A percentile compares a stretch with the other conserved stretches of the same genome.
phyloP scores from a whole-genome alignment of 1,140 invertebrate genomes.

The Eueides isabella region DNA sequence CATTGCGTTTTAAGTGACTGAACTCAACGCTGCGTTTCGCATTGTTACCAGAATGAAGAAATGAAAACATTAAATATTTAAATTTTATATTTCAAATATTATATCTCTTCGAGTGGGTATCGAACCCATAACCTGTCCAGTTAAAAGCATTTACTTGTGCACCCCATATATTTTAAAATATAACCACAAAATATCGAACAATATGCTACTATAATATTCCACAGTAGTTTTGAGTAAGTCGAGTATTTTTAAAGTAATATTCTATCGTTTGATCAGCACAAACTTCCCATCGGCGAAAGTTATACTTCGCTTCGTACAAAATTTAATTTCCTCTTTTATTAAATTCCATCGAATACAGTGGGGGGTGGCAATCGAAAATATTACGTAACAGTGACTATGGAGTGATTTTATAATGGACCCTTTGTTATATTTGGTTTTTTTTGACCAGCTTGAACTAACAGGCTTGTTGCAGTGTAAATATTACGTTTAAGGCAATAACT shows the following conservation, averaged over 20 bases:
- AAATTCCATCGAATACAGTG: slow-evolving; percentile 53
- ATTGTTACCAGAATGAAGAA: no score
- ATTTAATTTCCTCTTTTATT: slow-evolving; percentile 66
- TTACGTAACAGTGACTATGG: slow-evolving; percentile 51
- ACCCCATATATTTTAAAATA: background rate
- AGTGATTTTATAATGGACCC: slow-evolving; percentile 28
- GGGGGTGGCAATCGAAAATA: slow-evolving; percentile 63
- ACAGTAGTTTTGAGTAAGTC: slow-evolving; percentile 13
- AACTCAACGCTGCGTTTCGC: no score
- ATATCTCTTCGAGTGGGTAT: no score
- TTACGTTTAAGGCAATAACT: no score
- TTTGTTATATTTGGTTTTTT: background rate
- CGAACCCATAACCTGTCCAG: no score
- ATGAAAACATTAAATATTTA: no score
- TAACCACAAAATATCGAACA: background rate
- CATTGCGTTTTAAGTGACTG: no score
- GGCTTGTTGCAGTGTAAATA: no score
- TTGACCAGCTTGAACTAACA: background rate
- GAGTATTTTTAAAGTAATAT: slow-evolving; percentile 32
- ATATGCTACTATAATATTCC: background rate
- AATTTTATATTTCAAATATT: no score
- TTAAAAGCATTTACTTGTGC: no score
- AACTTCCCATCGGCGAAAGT: slow-evolving; percentile 40
- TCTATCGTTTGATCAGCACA: slow-evolving; percentile 29
- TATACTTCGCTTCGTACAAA: slow-evolving; percentile 54